These are phyloP conservation scores for Syngnathus typhle DNA, from an alignment of 2,113 vertebrate genomes.

Conservation along the genomic window DNA sequence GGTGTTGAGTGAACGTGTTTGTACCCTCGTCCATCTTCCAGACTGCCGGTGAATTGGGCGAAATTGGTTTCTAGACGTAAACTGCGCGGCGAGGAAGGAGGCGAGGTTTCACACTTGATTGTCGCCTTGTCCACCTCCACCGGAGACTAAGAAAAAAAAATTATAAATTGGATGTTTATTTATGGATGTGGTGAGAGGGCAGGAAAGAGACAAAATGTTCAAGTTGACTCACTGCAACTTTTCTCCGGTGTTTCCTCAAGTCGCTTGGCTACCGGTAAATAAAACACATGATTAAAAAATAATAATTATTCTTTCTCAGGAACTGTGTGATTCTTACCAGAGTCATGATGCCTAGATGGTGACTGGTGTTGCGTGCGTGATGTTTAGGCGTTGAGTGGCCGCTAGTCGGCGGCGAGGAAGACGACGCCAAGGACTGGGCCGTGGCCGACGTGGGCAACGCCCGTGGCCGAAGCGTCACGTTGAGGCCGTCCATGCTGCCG, in stretches of 20 bases:
- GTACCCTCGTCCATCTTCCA: slow-evolving; percentile 89
- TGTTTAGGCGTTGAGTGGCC: slow-evolving; percentile 88
- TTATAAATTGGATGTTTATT: not conserved
- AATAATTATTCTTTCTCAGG: not conserved
- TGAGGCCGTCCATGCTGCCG: slow-evolving; percentile 91
- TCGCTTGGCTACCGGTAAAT: slow-evolving; percentile 83
- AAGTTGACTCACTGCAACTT: slow-evolving; percentile 81
- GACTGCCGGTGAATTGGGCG: slow-evolving; percentile 79
- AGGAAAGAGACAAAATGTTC: not conserved
- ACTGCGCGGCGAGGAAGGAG: slow-evolving; percentile 87
- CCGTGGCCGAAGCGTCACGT: slow-evolving; percentile 82
- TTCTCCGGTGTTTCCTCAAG: slow-evolving; percentile 93
- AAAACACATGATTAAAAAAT: not conserved
- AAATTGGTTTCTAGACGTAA: slow-evolving; percentile 87
- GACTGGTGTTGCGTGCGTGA: slow-evolving; percentile 79
- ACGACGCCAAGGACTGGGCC: slow-evolving; percentile 86
- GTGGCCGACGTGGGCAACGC: slow-evolving; percentile 89
- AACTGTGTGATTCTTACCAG: slow-evolving; percentile 66
- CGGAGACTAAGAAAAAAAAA: slow-evolving; percentile 74
- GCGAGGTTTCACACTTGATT: slow-evolving; percentile 96
- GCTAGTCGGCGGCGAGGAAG: slow-evolving; percentile 81
- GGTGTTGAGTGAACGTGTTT: slow-evolving; percentile 22
- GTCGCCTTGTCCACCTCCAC: slow-evolving; percentile 95
- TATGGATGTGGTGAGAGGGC: not conserved
- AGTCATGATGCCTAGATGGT: slow-evolving; percentile 95